Evolutionary conservation across 2,888 invertebrate genomes (phyloP).

Genomic region (Bursaphelenchus okinawaensis): DNA sequence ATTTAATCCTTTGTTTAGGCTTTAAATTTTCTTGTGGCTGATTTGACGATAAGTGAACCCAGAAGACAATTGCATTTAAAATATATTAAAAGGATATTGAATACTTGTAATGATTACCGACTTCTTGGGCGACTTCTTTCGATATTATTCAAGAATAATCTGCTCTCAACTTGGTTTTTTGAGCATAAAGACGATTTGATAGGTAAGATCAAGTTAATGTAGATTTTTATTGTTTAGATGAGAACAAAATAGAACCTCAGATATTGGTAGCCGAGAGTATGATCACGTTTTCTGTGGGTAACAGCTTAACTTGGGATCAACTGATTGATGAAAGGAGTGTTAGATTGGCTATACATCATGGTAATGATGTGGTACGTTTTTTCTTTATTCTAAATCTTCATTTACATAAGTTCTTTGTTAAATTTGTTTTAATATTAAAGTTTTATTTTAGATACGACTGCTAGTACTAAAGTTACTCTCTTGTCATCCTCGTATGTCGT

Average conservation of each 20-base stretch:
- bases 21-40: background rate
- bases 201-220: background rate
- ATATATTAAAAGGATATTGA: background rate
- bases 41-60: background rate
- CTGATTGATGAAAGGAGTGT: background rate
- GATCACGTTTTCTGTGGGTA: background rate
- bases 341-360: background rate
- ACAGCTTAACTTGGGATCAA: background rate
- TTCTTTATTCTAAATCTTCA: no score
- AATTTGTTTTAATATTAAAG: no score
- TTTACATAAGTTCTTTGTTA: no score
- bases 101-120: background rate
- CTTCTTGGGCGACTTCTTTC: background rate
- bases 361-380: background rate
- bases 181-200: background rate
- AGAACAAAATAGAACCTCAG: background rate
- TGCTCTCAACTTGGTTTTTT: slow-evolving; percentile 3
- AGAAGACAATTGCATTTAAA: background rate
- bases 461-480: background rate
- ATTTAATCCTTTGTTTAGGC: background rate
- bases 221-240: background rate
- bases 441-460: background rate
- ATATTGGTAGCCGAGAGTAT: background rate
- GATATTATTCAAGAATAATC: slow-evolving; percentile 7
- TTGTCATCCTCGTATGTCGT: background rate